These are phyloP conservation scores for Etheostoma cragini DNA, from an alignment of 2,113 vertebrate species.

Conservation along the genomic window DNA sequence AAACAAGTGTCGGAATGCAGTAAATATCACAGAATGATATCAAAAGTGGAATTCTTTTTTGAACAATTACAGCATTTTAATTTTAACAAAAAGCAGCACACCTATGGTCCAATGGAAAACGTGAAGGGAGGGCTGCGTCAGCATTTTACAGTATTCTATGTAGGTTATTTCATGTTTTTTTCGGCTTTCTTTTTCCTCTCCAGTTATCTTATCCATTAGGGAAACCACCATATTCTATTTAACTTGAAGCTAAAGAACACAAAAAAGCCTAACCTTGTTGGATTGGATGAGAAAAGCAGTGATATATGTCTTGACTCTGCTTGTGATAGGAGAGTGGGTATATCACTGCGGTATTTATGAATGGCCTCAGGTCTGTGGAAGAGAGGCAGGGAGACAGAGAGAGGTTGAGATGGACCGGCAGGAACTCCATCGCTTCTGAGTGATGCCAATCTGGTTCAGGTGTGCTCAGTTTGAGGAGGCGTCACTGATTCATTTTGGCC, in stretches of 20 bases:
- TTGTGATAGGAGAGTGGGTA: constrained; percentile 69
- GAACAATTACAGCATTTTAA: constrained; percentile 21
- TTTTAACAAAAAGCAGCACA: constrained; percentile 7
- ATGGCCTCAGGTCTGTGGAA: constrained; percentile 69
- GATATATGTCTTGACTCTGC: constrained; percentile 62
- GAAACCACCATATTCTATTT: constrained; percentile 49
- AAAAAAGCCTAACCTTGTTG: constrained; percentile 70
- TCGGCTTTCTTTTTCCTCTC: constrained; percentile 17
- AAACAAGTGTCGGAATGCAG: neutral
- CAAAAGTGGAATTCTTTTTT: neutral
- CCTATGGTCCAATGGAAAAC: neutral
- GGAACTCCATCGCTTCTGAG: constrained; percentile 73
- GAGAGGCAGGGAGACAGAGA: constrained; percentile 15
- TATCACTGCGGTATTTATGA: constrained; percentile 78
- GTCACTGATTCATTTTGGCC: constrained; percentile 74
- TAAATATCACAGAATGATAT: neutral
- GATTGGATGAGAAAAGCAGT: constrained; percentile 68
- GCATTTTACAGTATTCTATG: constrained; percentile 32
- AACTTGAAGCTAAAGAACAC: constrained; percentile 63
- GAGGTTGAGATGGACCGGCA: constrained; percentile 36
- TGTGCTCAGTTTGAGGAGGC: constrained; percentile 66
- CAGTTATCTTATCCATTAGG: constrained; percentile 65
- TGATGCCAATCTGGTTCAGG: constrained; percentile 73
- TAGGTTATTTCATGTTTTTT: constrained; percentile 44
- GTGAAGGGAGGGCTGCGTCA: constrained; percentile 7